A percentile compares a stretch with the other conserved stretches of the same genome.
These are phyloP conservation scores for Antedon mediterranea DNA, from an alignment of 53 echinoderm and acorn worm species.

Conservation along the genomic window DNA sequence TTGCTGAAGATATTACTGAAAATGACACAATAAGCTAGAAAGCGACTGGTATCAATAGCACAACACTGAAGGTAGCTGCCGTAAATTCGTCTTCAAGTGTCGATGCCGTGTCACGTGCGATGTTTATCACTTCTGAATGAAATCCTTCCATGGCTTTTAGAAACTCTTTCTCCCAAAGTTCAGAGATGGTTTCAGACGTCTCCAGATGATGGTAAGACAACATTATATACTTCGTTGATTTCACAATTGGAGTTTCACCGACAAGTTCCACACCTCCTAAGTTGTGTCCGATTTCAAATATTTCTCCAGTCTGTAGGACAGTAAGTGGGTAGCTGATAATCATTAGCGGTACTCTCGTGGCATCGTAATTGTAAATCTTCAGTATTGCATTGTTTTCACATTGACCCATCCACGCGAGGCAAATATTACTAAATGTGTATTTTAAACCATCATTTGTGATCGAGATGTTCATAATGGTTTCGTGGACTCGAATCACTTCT, in stretches of 20 bases:
- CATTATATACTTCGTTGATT: slow-evolving; percentile 8
- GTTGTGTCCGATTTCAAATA: slow-evolving; percentile 10
- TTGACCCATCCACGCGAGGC: slow-evolving; percentile 5
- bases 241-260: background rate
- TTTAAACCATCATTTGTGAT: background rate
- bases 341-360: background rate
- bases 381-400: slow-evolving; percentile 24
- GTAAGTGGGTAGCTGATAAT: slow-evolving; percentile 6
- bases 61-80: slow-evolving; percentile 2
- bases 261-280: slow-evolving; percentile 8
- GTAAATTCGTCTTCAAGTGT: slow-evolving; percentile 10
- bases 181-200: slow-evolving; percentile 3
- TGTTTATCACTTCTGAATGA: background rate
- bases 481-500: slow-evolving; percentile 21
- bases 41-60: slow-evolving; percentile 14
- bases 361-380: slow-evolving; percentile 4
- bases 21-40: slow-evolving; percentile 22
- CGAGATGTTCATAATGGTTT: slow-evolving; percentile 11
- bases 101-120: slow-evolving; percentile 10
- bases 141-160: slow-evolving; percentile 2
- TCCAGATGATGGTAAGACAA: slow-evolving; percentile 10
- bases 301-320: background rate
- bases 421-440: slow-evolving; percentile 17
- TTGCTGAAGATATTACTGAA: slow-evolving; percentile 16
- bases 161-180: slow-evolving; percentile 25